Evolutionary conservation across 2,888 invertebrate species (phyloP).

Genomic region (Horisme vitalbata): DNA sequence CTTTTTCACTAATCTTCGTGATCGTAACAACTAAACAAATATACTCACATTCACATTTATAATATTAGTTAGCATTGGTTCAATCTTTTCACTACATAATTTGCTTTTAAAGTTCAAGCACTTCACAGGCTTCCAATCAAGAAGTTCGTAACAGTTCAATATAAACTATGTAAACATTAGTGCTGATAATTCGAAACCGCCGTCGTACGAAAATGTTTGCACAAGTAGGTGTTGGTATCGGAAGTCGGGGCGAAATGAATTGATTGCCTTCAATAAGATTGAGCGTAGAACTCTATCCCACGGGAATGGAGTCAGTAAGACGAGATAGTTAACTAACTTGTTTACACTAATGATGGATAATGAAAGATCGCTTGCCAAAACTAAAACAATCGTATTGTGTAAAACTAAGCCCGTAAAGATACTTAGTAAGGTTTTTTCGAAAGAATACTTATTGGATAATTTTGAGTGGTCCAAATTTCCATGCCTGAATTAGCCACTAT

Average conservation of each 20-base stretch:
- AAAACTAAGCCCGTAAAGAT: constrained; percentile 1
- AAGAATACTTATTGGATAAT: too few species aligned
- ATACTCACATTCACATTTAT: too few species aligned
- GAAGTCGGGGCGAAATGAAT: constrained; percentile 65
- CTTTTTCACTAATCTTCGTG: too few species aligned
- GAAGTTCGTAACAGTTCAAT: too few species aligned
- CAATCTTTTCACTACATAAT: too few species aligned
- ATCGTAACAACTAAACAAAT: too few species aligned
- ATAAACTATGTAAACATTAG: not conserved
- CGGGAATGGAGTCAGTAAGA: constrained; percentile 52
- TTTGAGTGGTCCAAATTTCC: too few species aligned
- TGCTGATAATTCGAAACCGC: constrained; percentile 7
- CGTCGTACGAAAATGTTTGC: constrained; percentile 19
- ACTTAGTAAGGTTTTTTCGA: too few species aligned
- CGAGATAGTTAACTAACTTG: constrained; percentile 57
- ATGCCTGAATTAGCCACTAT: too few species aligned
- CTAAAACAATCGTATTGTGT: constrained; percentile 36
- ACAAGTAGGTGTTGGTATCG: constrained; percentile 48
- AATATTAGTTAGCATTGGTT: too few species aligned
- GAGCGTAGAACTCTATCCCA: constrained; percentile 66
- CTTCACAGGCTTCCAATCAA: too few species aligned
- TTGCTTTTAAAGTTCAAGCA: too few species aligned
- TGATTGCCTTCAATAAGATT: constrained; percentile 60
- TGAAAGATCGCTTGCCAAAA: constrained; percentile 49
- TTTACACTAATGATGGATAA: constrained; percentile 66